These are phyloP conservation scores for human (Homo sapiens) DNA, from an alignment of 2,113 vertebrate species.

Conservation along the genomic window DNA sequence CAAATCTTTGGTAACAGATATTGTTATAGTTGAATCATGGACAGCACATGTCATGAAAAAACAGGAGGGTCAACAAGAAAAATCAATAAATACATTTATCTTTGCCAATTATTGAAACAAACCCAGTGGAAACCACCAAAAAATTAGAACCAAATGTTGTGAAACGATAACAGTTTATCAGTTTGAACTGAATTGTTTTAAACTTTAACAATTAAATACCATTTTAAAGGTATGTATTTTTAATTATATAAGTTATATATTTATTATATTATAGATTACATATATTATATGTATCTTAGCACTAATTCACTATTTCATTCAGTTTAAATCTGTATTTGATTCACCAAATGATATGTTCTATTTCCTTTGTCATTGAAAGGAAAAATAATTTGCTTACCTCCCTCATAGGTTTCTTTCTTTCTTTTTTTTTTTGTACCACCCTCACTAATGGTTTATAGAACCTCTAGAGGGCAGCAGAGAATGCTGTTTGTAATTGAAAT, in stretches of 20 bases:
- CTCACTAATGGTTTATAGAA: not conserved
- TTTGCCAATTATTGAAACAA: not conserved
- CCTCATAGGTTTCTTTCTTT: not conserved
- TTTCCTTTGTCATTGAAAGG: not conserved
- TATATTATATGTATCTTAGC: not conserved
- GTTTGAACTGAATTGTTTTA: not conserved
- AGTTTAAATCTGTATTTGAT: not conserved
- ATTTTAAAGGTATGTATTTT: not conserved
- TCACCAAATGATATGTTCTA: not conserved
- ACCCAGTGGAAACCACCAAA: not conserved
- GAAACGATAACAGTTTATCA: not conserved
- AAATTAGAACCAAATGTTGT: not conserved
- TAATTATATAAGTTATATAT: not conserved
- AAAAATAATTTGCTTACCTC: not conserved
- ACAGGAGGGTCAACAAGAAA: not conserved
- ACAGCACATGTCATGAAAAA: not conserved
- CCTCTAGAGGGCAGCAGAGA: slow-evolving; percentile 60
- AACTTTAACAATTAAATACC: not conserved
- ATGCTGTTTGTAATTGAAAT: not conserved
- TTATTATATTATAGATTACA: too few species aligned
- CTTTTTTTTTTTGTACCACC: not conserved
- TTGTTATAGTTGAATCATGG: not conserved
- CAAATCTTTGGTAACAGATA: too few species aligned
- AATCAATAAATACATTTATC: not conserved
- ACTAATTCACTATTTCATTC: not conserved